A percentile compares a stretch with the other conserved stretches of the same genome.
Conservation (phyloP, 2,888 invertebrate genomes). For the Monopis laevigella region DNA sequence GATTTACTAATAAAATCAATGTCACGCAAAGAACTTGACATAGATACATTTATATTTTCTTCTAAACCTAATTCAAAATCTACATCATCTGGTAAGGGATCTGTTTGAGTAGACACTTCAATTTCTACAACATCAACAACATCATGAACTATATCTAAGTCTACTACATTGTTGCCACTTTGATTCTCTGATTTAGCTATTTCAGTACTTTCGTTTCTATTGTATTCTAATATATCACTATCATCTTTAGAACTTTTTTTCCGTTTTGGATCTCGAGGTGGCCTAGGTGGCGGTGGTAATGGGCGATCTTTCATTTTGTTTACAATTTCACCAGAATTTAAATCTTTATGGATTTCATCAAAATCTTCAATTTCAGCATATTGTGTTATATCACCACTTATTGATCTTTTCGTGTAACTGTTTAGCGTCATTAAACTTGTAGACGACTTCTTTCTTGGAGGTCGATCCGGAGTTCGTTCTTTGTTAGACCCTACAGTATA, state of each 20-base stretch:
- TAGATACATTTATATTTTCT: slow-evolving; percentile 51
- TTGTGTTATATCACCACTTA: slow-evolving; percentile 57
- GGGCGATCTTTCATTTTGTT: slow-evolving; percentile 88
- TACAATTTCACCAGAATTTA: slow-evolving; percentile 79
- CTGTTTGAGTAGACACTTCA: slow-evolving; percentile 85
- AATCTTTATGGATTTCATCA: slow-evolving; percentile 68
- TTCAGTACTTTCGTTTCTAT: background rate
- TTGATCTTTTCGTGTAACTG: slow-evolving; percentile 51
- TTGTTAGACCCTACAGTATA: slow-evolving; percentile 69
- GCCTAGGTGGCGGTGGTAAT: slow-evolving; percentile 86
- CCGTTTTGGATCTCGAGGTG: slow-evolving; percentile 72
- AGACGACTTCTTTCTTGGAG: slow-evolving; percentile 70
- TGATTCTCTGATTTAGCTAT: too few species aligned
- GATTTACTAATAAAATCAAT: slow-evolving; percentile 62
- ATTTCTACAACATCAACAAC: slow-evolving; percentile 66
- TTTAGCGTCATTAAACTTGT: slow-evolving; percentile 62
- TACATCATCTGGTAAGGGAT: slow-evolving; percentile 83
- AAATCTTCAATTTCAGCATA: slow-evolving; percentile 72
- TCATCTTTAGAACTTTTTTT: slow-evolving; percentile 28
- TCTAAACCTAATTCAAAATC: slow-evolving; percentile 69
- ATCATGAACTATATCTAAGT: slow-evolving; percentile 12
- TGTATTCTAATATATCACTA: background rate
- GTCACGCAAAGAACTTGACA: slow-evolving; percentile 54
- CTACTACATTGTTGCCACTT: background rate
- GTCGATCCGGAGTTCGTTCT: slow-evolving; percentile 66